Conservation (phyloP, 2,888 invertebrate species). For the Ephialtes manifestator region DNA sequence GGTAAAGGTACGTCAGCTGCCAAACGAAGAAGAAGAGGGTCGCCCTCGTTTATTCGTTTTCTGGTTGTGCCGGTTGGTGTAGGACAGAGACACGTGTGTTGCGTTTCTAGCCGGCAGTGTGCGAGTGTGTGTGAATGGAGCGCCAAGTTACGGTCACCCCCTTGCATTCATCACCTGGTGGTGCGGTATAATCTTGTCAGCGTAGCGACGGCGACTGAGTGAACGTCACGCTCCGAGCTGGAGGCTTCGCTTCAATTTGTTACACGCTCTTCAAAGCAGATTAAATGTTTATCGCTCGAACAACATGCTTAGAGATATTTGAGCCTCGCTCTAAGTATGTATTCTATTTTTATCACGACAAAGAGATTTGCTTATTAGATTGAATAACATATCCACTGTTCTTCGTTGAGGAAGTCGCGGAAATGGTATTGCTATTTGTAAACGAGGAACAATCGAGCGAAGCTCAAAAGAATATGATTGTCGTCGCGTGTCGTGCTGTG, state of each 20-base stretch:
- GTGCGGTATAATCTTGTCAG: slow-evolving; percentile 11
- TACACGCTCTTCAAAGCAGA: slow-evolving; percentile 7
- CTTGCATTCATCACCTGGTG: slow-evolving; percentile 33
- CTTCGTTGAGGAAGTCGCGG: neutral
- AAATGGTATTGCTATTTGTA: neutral
- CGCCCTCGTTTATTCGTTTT: slow-evolving; percentile 6
- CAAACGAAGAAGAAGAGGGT: slow-evolving; percentile 27
- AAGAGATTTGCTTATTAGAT: too few relatives aligned
- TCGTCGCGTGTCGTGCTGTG: slow-evolving; percentile 44
- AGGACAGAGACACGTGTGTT: neutral
- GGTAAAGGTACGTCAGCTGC: slow-evolving; percentile 23
- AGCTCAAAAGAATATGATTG: slow-evolving; percentile 28
- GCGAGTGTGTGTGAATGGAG: slow-evolving; percentile 25
- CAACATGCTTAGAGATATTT: neutral
- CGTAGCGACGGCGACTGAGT: neutral
- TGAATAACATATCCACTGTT: too few relatives aligned
- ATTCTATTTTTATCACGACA: too few relatives aligned
- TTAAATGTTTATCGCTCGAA: slow-evolving; percentile 1
- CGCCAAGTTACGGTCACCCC: slow-evolving; percentile 30
- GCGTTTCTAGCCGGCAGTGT: neutral
- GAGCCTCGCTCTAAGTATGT: neutral
- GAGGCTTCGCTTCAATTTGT: slow-evolving; percentile 13
- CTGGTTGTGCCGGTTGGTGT: neutral
- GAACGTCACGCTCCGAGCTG: slow-evolving; percentile 4
- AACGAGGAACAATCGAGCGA: slow-evolving; percentile 40